Base-by-base conservation (phyloP, 2,888 invertebrate genomes). In the Agonopterix subpropinquella region DNA sequence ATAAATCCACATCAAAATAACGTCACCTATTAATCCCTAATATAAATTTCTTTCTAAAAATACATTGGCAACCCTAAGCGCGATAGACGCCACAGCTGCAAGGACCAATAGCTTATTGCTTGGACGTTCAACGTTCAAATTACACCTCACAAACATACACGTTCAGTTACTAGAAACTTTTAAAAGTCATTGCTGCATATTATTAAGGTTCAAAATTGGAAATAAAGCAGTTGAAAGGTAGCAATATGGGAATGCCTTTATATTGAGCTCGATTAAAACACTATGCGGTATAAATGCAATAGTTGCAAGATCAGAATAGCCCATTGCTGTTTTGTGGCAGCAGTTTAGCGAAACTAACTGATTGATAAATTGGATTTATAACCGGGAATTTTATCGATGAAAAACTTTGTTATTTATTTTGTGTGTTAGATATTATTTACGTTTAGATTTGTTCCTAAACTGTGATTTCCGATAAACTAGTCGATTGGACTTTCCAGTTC, bases 31-130 rank as follows among this genome's bases (percentile, higher is more conserved):
- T 82, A 82, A 82, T 81, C 79, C 72, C 65, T 70, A 50, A 47
- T 43, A 77, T 75, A 78, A 76, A 81, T 81, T 74, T 70, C 68
- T 67, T 67, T 73, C 82, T 80, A 79, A 76, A 84, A 76, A 84
- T 84, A 85, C 71, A 62, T 77, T 82, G 81, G 75, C 84, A 86
- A 67, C 85, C 86, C 84, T 85, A 72, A 62, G 55, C 53, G 58
- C 61, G 70, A 68, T 61, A 64, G 66, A 66, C 65, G 55, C 59
- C 73, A 76, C 86, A 86, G 86, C 85, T 86, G 86, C 80, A 77
- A 45, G 65, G 60, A 58, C 76, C 77, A 76, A 80, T 83, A 83
- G 76, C 81, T 80, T 82, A 81, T 80, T 74, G 75, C 79, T 77
- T 69, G 78, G 75, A 76, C 76, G 67, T 70, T 70, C 62, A 56